These are phyloP conservation scores for Drosophila pruinosa DNA, from an alignment of 1,140 invertebrate species.

Conservation along the genomic window DNA sequence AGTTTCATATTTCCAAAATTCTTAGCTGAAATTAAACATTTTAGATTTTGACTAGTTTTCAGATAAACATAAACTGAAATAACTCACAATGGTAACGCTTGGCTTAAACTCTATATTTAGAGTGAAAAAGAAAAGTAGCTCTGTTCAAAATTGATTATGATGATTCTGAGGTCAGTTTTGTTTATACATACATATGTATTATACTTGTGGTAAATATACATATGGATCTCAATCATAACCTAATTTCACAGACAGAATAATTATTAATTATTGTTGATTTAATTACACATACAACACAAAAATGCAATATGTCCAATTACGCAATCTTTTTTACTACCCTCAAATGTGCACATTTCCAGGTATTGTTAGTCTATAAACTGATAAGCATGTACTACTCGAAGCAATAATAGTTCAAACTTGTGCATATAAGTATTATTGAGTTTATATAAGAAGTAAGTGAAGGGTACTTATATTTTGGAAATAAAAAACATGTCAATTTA, in stretches of 20 bases:
- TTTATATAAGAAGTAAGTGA: not conserved
- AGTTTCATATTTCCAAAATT: conserved; percentile 63
- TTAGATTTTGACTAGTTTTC: conserved; percentile 43
- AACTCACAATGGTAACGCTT: conserved; percentile 28
- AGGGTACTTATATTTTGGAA: not conserved
- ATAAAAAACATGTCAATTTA: not conserved
- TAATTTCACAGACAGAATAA: not conserved
- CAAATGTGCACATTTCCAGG: not conserved
- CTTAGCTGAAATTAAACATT: conserved; percentile 44
- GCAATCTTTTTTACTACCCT: conserved; percentile 15
- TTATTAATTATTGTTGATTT: not conserved
- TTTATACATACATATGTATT: not conserved
- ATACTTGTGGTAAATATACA: not conserved
- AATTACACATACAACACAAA: not conserved
- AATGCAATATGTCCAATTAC: conserved; percentile 1
- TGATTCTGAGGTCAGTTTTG: conserved; percentile 45
- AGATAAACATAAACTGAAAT: conserved; percentile 15
- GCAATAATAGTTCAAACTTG: conserved; percentile 2
- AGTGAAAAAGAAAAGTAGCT: not conserved
- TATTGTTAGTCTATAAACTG: not conserved
- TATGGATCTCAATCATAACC: not conserved
- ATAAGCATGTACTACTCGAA: conserved; percentile 13
- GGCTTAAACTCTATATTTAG: conserved; percentile 10
- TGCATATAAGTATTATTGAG: conserved; percentile 20
- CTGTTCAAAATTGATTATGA: not conserved